Base-by-base conservation (phyloP, 2,888 invertebrate species). In the Parapristionchus giblindavisi region DNA sequence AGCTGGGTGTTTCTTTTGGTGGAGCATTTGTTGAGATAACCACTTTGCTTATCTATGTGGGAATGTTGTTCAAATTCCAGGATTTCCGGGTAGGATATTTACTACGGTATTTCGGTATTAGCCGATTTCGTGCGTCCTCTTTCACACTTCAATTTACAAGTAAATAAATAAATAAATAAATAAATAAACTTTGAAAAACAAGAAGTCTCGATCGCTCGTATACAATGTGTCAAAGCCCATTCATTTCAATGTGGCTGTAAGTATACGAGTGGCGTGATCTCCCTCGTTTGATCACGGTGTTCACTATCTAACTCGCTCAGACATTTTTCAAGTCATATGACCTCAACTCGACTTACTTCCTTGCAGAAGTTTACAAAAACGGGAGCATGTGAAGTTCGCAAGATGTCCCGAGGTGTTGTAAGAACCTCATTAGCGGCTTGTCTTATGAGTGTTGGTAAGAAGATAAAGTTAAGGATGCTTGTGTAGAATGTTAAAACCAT, bases 1-100 rank as follows among this genome's bases (percentile, higher is more conserved):
- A 34, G 60, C 34, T 36, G 36, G 60, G 60, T 38, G 17, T 34
- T 17, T 34, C 60, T 0, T 60, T 60, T 38, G 36, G 60, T 24
- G 36, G 36, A 0, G 21, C 36, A 4, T 11, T n/a, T 11, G 11
- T 60, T n/a, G 60, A 60, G 21, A 36, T 36, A 1, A 29, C 8
- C 34, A 24, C 21, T 2, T 11, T 60, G 1, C 17, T 60, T 17
- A 36, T 60, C 60, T 60, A 60, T 38, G 38, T 60, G 1, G 60
- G 17, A 36, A 60, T 60, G 60, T 38, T 60, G 21, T 60, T 60
- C 60, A 60, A 36, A 38, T 60, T 60, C 36, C 27, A 29, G 14
- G n/a, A 36, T 1, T 60, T 60, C 24, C 34, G 34, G 11, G 36
- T 60, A 5, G 24, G 58, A 1, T 2, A 32, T 56, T 6, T 8